A percentile compares a stretch with the other conserved stretches of the same genome.
Evolutionary conservation across 1,140 invertebrate genomes (phyloP).

Genomic region (Drosophila navojoa): DNA sequence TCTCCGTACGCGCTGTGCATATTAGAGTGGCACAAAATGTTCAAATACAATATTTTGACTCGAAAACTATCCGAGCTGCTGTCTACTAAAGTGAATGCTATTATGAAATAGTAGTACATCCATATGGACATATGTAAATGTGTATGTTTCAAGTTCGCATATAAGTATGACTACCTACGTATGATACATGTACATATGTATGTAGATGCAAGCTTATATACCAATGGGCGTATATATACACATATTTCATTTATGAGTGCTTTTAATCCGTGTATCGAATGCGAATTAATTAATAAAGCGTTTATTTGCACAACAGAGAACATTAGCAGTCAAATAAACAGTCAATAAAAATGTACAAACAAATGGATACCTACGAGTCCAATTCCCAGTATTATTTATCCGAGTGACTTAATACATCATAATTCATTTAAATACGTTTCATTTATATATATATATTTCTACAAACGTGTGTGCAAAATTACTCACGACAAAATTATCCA

Average conservation of each 20-base stretch:
- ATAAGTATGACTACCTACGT: conserved; percentile 4
- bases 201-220: conserved; percentile 17
- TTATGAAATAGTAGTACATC: conserved; percentile 4
- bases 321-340: background rate
- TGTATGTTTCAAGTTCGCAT: background rate
- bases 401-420: conserved; percentile 11
- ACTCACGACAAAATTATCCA: no score
- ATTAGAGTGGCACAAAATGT: conserved; percentile 14
- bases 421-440: background rate
- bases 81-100: background rate
- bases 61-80: background rate
- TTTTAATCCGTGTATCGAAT: conserved; percentile 35
- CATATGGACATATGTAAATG: background rate
- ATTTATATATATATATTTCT: no score
- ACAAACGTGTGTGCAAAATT: no score
- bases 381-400: conserved; percentile 1
- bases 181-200: background rate
- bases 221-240: conserved; percentile 1
- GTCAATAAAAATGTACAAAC: background rate
- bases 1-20: conserved; percentile 5
- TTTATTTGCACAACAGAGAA: conserved; percentile 14
- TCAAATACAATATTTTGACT: conserved; percentile 8
- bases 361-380: background rate
- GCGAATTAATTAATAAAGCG: conserved; percentile 35
- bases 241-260: conserved; percentile 20